A percentile compares a stretch with the other conserved stretches of the same genome.
phyloP scores from a whole-genome alignment of 1,140 invertebrate genomes.

The Heliconius himera region DNA sequence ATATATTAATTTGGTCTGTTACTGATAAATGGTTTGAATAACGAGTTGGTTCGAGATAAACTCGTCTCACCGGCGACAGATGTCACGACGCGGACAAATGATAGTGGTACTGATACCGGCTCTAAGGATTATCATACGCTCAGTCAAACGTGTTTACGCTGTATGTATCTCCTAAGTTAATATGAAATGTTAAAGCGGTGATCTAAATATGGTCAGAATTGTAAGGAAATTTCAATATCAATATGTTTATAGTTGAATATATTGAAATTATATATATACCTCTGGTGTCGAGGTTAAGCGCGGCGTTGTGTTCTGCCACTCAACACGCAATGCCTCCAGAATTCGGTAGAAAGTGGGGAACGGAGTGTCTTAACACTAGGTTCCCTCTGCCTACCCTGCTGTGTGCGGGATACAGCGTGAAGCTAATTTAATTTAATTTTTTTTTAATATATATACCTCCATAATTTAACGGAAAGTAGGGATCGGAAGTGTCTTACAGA shows the following conservation, averaged over 20 bases:
- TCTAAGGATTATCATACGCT: constrained; percentile 52
- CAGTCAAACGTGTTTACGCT: constrained; percentile 45
- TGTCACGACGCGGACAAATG: constrained; percentile 69
- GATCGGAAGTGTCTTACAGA: no score
- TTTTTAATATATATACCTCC: no score
- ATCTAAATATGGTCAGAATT: constrained; percentile 36
- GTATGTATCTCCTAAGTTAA: constrained; percentile 43
- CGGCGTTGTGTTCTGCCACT: no score
- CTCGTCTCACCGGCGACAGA: constrained; percentile 64
- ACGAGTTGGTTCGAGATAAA: constrained; percentile 62
- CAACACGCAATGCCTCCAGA: no score
- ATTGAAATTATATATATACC: no score
- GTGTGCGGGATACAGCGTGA: no score
- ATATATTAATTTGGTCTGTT: constrained; percentile 22
- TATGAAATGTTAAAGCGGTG: constrained; percentile 42
- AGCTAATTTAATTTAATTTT: no score
- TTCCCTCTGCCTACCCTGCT: no score
- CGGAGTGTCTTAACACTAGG: no score
- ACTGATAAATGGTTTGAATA: constrained; percentile 54
- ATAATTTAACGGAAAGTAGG: no score
- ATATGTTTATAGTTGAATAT: not conserved
- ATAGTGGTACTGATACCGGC: constrained; percentile 56
- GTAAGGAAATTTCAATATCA: constrained; percentile 20
- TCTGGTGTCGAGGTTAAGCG: no score
- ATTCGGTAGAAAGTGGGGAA: no score